Percentiles rank a stretch among this genome's conserved stretches.
These are phyloP conservation scores for Pandemis corylana DNA, from an alignment of 2,888 invertebrate species.

Conservation along the genomic window DNA sequence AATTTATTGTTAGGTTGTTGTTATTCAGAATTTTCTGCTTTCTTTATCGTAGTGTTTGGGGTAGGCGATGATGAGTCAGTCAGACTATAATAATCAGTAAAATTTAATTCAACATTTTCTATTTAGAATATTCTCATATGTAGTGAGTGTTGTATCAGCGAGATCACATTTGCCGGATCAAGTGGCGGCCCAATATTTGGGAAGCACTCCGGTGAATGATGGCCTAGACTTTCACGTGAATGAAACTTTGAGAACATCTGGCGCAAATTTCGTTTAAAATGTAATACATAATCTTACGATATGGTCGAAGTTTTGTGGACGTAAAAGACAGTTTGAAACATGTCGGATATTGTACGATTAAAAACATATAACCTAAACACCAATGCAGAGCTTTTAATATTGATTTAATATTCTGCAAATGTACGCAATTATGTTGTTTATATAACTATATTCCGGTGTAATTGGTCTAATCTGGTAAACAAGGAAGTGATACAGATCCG, in stretches of 20 bases:
- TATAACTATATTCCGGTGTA: background rate
- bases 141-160: constrained; percentile 48
- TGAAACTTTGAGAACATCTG: constrained; percentile 54
- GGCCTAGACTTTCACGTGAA: constrained; percentile 60
- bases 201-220: constrained; percentile 59
- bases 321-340: too few species aligned
- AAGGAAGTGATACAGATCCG: background rate
- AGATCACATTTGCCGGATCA: constrained; percentile 58
- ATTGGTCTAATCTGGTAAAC: background rate
- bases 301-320: background rate
- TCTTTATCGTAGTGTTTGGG: too few species aligned
- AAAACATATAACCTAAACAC: too few species aligned
- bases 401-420: too few species aligned
- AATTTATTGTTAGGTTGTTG: too few species aligned
- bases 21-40: too few species aligned
- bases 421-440: too few species aligned
- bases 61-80: too few species aligned
- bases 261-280: constrained; percentile 1
- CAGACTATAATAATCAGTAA: background rate
- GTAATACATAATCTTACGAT: background rate
- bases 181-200: constrained; percentile 69
- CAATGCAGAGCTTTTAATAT: too few species aligned
- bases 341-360: too few species aligned
- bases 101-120: background rate
- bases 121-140: background rate